Evolutionary conservation across 2,797 vertebrate species (phyloP).

Genomic region (Chaunax sp.): DNA sequence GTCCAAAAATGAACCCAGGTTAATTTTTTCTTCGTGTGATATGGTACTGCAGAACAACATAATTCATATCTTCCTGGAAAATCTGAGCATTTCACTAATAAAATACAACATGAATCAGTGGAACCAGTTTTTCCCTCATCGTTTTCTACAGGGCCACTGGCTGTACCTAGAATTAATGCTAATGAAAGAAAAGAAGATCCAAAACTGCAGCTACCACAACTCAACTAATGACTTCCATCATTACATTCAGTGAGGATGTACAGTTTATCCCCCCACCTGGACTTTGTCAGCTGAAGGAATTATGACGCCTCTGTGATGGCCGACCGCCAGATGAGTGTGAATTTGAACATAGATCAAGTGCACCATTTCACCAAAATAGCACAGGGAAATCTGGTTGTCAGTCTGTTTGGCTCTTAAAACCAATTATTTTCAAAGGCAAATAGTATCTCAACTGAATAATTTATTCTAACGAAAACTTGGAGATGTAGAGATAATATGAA

Average conservation of each 20-base stretch:
- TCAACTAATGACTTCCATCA: constrained; percentile 37
- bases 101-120: constrained; percentile 2
- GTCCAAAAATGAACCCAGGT: not conserved
- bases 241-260: constrained; percentile 47
- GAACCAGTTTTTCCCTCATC: not conserved
- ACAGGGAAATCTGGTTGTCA: constrained; percentile 24
- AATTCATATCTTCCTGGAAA: constrained; percentile 5
- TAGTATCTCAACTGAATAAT: constrained; percentile 20
- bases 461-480: not conserved
- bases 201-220: constrained; percentile 5
- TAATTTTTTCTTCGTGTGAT: not conserved
- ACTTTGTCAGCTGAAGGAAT: constrained; percentile 73
- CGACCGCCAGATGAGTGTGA: constrained; percentile 45
- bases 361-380: constrained; percentile 40
- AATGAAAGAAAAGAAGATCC: constrained; percentile 6
- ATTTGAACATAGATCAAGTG: constrained; percentile 54
- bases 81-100: not conserved
- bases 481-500: constrained; percentile 3
- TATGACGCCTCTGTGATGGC: constrained; percentile 50
- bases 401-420: constrained; percentile 16
- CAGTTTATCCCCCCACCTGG: constrained; percentile 74
- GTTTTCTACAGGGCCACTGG: not conserved
- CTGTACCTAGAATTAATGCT: constrained; percentile 2
- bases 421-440: not conserved
- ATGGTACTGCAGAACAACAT: not conserved